A percentile compares a stretch with the other conserved stretches of the same genome.
These are phyloP conservation scores for Holacanthus passer DNA, from an alignment of 2,113 vertebrate species.

Conservation along the genomic window DNA sequence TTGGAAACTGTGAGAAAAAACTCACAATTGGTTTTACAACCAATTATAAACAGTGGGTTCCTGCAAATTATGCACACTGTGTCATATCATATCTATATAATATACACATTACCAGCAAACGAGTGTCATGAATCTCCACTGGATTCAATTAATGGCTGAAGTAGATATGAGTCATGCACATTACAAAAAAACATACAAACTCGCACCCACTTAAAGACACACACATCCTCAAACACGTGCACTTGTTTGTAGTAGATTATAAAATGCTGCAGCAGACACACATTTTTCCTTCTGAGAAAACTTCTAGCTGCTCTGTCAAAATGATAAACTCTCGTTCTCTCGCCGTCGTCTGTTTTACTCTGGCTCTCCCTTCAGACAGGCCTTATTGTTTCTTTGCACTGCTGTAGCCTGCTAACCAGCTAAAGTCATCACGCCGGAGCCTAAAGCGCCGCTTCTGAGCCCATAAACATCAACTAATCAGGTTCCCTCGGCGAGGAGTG, in stretches of 20 bases:
- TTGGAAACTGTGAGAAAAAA: background rate
- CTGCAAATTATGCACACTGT: constrained; percentile 21
- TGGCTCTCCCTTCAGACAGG: constrained; percentile 38
- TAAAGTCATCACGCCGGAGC: constrained; percentile 60
- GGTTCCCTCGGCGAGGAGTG: constrained; percentile 51
- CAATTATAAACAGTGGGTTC: constrained; percentile 8
- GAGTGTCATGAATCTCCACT: constrained; percentile 34
- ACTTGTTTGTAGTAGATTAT: background rate
- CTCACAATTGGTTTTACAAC: background rate
- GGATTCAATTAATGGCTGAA: constrained; percentile 49
- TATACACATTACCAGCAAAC: constrained; percentile 27
- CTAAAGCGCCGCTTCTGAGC: constrained; percentile 53
- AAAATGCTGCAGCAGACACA: constrained; percentile 1
- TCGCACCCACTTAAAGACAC: background rate
- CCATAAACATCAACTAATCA: constrained; percentile 74
- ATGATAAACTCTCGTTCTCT: constrained; percentile 53
- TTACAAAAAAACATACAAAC: background rate
- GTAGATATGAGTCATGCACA: constrained; percentile 32
- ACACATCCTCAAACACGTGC: background rate
- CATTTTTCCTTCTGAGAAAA: constrained; percentile 37
- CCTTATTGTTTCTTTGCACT: constrained; percentile 64
- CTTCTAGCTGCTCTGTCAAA: constrained; percentile 50
- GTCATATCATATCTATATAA: constrained; percentile 29
- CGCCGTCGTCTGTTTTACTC: constrained; percentile 26
- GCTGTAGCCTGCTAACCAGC: constrained; percentile 53